Conservation (phyloP, 35 echinoderm and acorn worm species). For the Heliocidaris tuberculata region DNA sequence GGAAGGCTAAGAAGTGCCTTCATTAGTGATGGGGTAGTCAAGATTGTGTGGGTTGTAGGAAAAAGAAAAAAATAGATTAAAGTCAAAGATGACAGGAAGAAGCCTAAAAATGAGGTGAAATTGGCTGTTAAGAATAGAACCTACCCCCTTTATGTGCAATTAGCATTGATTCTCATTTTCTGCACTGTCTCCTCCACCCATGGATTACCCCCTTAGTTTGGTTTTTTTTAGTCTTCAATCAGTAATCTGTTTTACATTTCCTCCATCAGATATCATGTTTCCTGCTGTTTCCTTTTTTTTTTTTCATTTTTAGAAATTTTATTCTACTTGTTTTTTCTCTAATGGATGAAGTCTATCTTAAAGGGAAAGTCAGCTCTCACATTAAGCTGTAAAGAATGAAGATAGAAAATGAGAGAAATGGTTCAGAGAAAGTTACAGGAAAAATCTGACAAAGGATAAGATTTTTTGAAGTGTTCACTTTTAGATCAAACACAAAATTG, state of each 20-base stretch:
- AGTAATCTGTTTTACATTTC: neutral
- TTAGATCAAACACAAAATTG: no score
- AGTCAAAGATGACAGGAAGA: neutral
- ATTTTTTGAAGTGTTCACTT: no score
- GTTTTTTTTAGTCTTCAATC: no score
- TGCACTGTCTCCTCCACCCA: no score
- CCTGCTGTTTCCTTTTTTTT: neutral
- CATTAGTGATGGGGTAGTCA: neutral
- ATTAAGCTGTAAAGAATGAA: neutral
- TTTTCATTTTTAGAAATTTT: neutral
- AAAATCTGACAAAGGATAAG: no score
- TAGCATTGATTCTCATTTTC: neutral
- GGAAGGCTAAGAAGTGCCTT: neutral
- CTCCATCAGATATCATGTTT: neutral
- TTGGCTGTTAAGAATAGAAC: neutral
- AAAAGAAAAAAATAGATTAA: no score
- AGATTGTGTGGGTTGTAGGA: no score
- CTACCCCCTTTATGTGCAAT: neutral
- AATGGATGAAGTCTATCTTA: neutral
- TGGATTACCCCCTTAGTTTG: no score
- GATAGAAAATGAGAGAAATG: neutral
- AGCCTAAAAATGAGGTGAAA: neutral
- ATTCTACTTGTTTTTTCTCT: neutral
- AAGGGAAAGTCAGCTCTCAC: neutral
- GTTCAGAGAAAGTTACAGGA: no score